Evolutionary conservation across 2,888 invertebrate species (phyloP).

Genomic region (Belgica antarctica): DNA sequence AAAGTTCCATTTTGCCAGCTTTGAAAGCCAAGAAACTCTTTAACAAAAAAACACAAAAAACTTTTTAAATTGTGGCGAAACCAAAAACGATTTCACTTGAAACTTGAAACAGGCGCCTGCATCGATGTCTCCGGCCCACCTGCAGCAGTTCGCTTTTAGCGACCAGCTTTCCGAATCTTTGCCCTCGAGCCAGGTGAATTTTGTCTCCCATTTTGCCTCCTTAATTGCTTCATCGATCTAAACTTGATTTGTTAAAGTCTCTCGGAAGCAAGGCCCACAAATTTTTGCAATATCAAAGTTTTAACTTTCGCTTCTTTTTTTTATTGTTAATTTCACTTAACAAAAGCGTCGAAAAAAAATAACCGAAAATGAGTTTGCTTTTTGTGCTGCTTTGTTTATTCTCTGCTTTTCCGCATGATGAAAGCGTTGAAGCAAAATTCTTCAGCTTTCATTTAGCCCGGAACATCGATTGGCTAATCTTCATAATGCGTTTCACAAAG

Average conservation of each 20-base stretch:
- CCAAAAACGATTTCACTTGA: background rate
- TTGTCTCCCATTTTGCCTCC: background rate
- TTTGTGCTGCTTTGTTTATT: background rate
- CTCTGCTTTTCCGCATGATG: too few relatives aligned
- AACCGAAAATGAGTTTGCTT: background rate
- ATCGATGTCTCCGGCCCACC: conserved; percentile 85
- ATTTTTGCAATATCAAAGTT: background rate
- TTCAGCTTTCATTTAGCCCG: too few relatives aligned
- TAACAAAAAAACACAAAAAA: background rate
- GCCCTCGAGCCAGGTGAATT: conserved; percentile 74
- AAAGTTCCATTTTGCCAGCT: too few relatives aligned
- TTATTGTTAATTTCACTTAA: too few relatives aligned
- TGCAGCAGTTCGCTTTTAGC: conserved; percentile 70
- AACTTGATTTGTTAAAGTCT: background rate
- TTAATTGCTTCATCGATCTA: background rate
- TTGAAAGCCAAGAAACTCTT: too few relatives aligned
- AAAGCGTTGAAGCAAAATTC: too few relatives aligned
- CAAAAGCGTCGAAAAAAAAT: background rate
- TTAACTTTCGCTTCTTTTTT: background rate
- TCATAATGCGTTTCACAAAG: too few relatives aligned
- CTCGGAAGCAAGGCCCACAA: background rate
- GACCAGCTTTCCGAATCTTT: conserved; percentile 72
- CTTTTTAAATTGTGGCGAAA: background rate
- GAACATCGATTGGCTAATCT: too few relatives aligned
- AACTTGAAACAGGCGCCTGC: conserved; percentile 74